A percentile compares a stretch with the other conserved stretches of the same genome.
Conservation (phyloP, 92 coral and sea anemone genomes). For the Scolanthus callimorphus region DNA sequence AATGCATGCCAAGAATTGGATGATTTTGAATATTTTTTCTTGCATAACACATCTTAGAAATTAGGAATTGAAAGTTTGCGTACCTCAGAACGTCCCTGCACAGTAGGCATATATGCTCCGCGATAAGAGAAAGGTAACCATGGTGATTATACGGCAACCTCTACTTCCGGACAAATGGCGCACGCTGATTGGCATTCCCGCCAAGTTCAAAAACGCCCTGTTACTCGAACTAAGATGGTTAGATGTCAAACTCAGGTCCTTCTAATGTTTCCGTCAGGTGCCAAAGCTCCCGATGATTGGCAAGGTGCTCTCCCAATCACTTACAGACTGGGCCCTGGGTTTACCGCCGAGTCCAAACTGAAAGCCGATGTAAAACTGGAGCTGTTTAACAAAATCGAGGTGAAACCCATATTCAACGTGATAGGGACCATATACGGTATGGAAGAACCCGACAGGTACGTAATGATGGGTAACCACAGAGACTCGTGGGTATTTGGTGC, state of each 20-base stretch:
- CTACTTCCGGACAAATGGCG: too few relatives aligned
- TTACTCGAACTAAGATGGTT: too few relatives aligned
- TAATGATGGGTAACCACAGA: conserved; percentile 53
- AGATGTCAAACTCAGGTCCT: neutral
- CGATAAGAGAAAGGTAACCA: too few relatives aligned
- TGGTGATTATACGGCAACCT: too few relatives aligned
- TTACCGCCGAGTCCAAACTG: conserved; percentile 15
- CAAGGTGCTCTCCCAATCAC: conserved; percentile 46
- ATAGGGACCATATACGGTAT: conserved; percentile 63
- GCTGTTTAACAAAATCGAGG: conserved; percentile 27
- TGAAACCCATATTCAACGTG: conserved; percentile 50
- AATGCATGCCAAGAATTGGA: too few relatives aligned
- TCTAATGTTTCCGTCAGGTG: conserved; percentile 4
- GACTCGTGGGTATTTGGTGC: conserved; percentile 77
- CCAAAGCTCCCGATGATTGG: conserved; percentile 54
- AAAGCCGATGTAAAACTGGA: conserved; percentile 31
- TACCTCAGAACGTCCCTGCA: too few relatives aligned
- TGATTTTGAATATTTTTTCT: too few relatives aligned
- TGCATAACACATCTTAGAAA: too few relatives aligned
- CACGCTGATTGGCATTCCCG: too few relatives aligned
- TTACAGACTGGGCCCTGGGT: conserved; percentile 51
- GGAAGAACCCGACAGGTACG: conserved; percentile 70
- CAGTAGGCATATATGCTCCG: too few relatives aligned
- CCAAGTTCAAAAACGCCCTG: too few relatives aligned
- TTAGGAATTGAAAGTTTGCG: too few relatives aligned